Conservation (phyloP, 53 echinoderm and acorn worm genomes). For the Antedon mediterranea region DNA sequence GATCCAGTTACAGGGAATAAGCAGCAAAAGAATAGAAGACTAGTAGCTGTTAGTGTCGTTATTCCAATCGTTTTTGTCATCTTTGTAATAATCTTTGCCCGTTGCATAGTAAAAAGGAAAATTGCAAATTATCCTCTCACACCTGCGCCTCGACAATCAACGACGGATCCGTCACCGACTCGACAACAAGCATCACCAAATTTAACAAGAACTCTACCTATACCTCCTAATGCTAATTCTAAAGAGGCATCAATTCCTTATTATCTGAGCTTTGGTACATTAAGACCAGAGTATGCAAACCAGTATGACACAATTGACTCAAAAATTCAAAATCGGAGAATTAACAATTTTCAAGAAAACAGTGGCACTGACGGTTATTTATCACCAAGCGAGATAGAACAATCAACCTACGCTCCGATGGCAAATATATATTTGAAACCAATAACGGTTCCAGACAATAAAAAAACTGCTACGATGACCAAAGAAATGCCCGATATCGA, state of each 20-base stretch:
- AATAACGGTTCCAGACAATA: neutral
- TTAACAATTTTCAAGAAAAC: neutral
- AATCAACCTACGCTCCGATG: neutral
- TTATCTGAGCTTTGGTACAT: neutral
- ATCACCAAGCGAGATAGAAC: neutral
- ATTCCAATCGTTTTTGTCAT: neutral
- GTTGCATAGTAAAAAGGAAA: neutral
- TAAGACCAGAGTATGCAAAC: neutral
- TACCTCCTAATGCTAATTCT: neutral
- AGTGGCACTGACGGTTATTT: neutral
- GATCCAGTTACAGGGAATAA: neutral
- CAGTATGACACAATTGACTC: neutral
- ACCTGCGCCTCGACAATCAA: no score
- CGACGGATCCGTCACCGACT: neutral
- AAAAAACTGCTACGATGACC: neutral
- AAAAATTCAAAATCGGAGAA: neutral
- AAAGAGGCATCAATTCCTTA: neutral
- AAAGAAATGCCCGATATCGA: neutral
- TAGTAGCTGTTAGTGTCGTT: neutral
- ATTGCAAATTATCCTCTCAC: neutral
- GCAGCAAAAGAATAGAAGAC: neutral
- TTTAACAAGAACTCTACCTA: neutral
- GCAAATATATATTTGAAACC: neutral
- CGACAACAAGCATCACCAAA: neutral
- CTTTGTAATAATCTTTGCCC: no score